A percentile compares a stretch with the other conserved stretches of the same genome.
Conservation (phyloP, 2,797 vertebrate species). For the Pogoniulus pusillus region DNA sequence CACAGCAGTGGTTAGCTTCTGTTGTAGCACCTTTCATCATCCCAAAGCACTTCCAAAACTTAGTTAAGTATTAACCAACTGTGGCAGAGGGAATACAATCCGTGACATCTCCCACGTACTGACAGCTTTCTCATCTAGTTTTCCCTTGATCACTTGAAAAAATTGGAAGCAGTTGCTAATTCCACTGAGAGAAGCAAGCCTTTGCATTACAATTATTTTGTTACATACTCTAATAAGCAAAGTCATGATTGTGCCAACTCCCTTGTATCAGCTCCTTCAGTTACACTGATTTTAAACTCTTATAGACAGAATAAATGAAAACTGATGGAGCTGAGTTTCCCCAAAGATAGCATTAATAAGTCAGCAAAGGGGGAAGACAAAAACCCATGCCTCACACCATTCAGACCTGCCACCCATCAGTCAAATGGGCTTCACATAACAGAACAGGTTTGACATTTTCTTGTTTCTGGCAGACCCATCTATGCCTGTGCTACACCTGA, state of each 20-base stretch:
- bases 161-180: background rate
- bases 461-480: background rate
- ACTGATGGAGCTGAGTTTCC: background rate
- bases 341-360: background rate
- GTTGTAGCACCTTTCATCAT: background rate
- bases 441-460: background rate
- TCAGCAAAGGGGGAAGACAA: background rate
- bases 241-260: background rate
- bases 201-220: background rate
- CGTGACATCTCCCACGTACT: background rate
- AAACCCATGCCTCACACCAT: background rate
- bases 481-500: background rate
- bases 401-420: background rate
- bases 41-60: background rate
- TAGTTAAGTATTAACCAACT: slow-evolving; percentile 28
- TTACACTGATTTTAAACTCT: background rate
- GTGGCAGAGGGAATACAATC: background rate
- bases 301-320: background rate
- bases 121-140: background rate
- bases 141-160: background rate
- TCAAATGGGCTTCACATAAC: background rate
- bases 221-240: background rate
- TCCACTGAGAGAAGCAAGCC: background rate
- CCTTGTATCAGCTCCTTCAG: background rate
- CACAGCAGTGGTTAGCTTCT: background rate